Evolutionary conservation across 1,140 invertebrate species (phyloP), one percentile per base, ranked within the genome.

Genomic region (Piezodorus guildinii): DNA sequence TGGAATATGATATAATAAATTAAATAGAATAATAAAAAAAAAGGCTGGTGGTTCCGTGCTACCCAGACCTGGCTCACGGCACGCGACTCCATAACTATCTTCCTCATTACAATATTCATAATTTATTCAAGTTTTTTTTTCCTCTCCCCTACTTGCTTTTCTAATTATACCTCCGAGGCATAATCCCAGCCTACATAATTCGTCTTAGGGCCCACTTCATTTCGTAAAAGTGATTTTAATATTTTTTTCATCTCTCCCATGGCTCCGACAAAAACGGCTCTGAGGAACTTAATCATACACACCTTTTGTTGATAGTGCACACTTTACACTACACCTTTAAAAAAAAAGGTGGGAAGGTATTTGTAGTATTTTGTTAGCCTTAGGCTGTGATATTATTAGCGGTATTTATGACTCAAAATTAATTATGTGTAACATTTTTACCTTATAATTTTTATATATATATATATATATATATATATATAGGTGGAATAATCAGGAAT

Each of bases 61-160:
- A n/a, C 46, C 46, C 16, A 1, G 46, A 49, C 46, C 46, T 49
- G 21, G 10, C 46, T n/a, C 46, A 49, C 46, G 46, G 46, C 46
- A 49, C 46, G 46, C 46, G 46, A 49, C 46, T 49, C n/a, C 46
- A 49, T 49, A 49, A 49, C n/a, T 49, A 49, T 49, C 5, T 14
- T 21, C 46, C 21, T 49, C n/a, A 49, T 49, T 49, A 49, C 21
- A 49, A 49, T 49, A 49, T 49, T 49, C 17, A 49, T 49, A 49
- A 49, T 49, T 49, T 49, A 49, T 49, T 49, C 46, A 6, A 49
- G 2, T 19, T 49, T 49, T 49, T 49, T 49, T 49, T n/a, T n/a
- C n/a, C n/a, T n/a, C n/a, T n/a, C n/a, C n/a, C 21, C 21, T 49
- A 49, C n/a, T 17, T 49, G n/a, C 46, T 49, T 21, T 49, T 49